Evolutionary conservation across 2,888 invertebrate species (phyloP).

Genomic region (Embidobia sp.): DNA sequence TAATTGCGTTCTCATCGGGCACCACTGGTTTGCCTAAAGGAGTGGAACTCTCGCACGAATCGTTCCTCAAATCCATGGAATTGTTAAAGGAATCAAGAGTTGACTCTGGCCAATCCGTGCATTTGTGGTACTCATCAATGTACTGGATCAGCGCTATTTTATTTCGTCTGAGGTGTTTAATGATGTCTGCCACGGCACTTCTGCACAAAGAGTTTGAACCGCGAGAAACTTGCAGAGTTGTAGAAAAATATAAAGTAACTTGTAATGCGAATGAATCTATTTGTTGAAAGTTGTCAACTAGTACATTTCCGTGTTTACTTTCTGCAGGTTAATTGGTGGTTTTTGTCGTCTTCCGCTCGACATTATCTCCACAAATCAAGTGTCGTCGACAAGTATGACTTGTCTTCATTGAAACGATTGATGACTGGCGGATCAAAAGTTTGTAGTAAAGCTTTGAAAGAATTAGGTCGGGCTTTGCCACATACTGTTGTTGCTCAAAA

Average conservation of each 20-base stretch:
- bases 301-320: no score
- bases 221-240: conserved; percentile 67
- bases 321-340: conserved; percentile 68
- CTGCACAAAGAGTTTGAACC: conserved; percentile 70
- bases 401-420: conserved; percentile 67
- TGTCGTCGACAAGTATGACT: conserved; percentile 63
- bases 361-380: conserved; percentile 67
- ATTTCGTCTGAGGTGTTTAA: conserved; percentile 56
- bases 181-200: conserved; percentile 55
- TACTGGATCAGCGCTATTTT: conserved; percentile 75
- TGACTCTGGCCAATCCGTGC: background rate
- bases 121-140: conserved; percentile 70
- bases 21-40: conserved; percentile 76
- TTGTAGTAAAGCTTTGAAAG: no score
- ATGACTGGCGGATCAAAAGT: no score
- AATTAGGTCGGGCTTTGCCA: no score
- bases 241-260: conserved; percentile 76
- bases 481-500: no score
- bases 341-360: conserved; percentile 66
- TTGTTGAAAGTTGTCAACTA: no score
- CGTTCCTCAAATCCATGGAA: conserved; percentile 60
- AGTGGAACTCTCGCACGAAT: conserved; percentile 69
- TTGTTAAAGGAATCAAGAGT: background rate
- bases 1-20: conserved; percentile 76
- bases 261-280: no score